phyloP scores from a whole-genome alignment of 2,113 vertebrate genomes.

The Barbus barbus region DNA sequence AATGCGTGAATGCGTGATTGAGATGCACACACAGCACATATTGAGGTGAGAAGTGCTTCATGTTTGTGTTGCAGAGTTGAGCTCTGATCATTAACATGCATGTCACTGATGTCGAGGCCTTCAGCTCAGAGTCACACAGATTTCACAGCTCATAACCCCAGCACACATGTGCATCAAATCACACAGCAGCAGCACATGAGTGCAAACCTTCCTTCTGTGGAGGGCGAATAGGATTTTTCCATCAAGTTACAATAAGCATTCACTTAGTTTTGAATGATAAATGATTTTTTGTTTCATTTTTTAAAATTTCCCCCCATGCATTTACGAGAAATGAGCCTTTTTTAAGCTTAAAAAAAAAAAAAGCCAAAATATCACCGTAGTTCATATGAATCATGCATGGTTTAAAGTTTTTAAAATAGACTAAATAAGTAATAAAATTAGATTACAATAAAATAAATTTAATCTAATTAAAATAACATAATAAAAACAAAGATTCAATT shows the following conservation, averaged over 20 bases:
- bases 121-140: not conserved
- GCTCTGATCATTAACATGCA: not conserved
- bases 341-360: not conserved
- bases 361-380: not conserved
- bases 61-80: not conserved
- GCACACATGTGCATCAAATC: too few species aligned
- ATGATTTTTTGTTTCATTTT: too few species aligned
- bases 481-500: not conserved
- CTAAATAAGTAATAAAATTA: too few species aligned
- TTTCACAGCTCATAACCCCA: too few species aligned
- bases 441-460: not conserved
- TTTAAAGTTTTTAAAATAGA: too few species aligned
- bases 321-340: not conserved
- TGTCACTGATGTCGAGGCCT: slow-evolving; percentile 2
- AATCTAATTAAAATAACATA: not conserved
- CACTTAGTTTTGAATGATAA: too few species aligned
- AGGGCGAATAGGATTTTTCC: too few species aligned
- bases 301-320: not conserved
- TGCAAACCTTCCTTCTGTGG: too few species aligned
- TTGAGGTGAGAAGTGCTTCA: not conserved
- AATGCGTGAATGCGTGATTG: too few species aligned
- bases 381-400: not conserved
- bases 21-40: not conserved
- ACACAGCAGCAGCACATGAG: too few species aligned
- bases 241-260: too few species aligned